Evolutionary conservation across 2,888 invertebrate genomes (phyloP).

Genomic region (Danaus chrysippus): DNA sequence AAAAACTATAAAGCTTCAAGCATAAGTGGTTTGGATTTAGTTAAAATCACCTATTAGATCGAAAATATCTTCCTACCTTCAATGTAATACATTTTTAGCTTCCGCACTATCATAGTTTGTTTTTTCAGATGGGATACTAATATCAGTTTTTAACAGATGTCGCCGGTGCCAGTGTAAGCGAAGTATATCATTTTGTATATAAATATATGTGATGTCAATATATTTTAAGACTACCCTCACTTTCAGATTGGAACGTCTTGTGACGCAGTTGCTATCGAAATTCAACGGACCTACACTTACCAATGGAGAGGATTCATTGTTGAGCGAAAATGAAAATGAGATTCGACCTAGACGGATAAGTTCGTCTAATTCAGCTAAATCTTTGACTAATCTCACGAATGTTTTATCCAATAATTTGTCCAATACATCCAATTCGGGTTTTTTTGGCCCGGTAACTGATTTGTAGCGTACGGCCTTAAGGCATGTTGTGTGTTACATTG

Average conservation of each 20-base stretch:
- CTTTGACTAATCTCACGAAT: conserved; percentile 18
- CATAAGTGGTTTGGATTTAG: too few species aligned
- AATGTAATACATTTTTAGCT: not conserved
- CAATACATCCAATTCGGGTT: conserved; percentile 61
- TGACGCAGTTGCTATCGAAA: conserved; percentile 76
- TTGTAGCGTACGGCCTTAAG: conserved; percentile 68
- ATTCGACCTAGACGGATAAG: conserved; percentile 42
- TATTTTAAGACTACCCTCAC: conserved; percentile 47
- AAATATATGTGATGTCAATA: conserved; percentile 19
- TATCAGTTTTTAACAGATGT: not conserved
- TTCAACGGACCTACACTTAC: conserved; percentile 64
- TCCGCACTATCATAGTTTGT: not conserved
- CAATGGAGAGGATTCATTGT: conserved; percentile 67
- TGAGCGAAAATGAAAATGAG: conserved; percentile 68
- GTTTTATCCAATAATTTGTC: conserved; percentile 41
- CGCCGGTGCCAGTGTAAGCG: not conserved
- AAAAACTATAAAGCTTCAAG: too few species aligned
- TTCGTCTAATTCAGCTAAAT: conserved; percentile 24
- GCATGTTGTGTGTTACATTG: conserved; percentile 45
- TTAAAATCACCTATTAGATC: not conserved
- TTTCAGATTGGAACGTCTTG: conserved; percentile 79
- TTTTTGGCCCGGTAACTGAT: conserved; percentile 82
- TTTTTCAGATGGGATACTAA: not conserved
- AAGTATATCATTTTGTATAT: not conserved
- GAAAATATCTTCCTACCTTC: not conserved